Percentiles rank a stretch among this genome's conserved stretches.
Conservation (phyloP, 2,888 invertebrate species). For the Lasiommata megera region DNA sequence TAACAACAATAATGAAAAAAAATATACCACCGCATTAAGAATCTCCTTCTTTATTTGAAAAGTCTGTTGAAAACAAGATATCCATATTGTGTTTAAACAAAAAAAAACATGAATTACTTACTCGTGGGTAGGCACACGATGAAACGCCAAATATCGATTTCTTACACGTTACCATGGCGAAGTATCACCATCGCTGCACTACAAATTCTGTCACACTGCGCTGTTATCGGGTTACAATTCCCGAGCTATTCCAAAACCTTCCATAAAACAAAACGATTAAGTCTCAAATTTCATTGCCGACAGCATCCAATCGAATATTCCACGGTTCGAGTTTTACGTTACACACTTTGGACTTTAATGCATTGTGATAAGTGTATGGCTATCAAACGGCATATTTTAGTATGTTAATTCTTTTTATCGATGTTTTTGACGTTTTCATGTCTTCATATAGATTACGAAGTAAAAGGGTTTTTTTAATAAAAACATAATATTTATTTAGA, state of each 20-base stretch:
- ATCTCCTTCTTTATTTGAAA: too few relatives aligned
- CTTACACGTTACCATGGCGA: constrained; percentile 2
- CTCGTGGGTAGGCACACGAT: too few relatives aligned
- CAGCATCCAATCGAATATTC: constrained; percentile 4
- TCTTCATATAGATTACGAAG: constrained; percentile 34
- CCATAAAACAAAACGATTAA: constrained; percentile 16
- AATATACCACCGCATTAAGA: too few relatives aligned
- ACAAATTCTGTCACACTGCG: not conserved
- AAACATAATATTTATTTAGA: too few relatives aligned
- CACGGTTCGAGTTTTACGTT: not conserved
- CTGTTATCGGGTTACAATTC: not conserved
- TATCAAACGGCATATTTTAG: constrained; percentile 33
- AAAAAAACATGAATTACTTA: too few relatives aligned
- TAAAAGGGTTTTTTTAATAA: constrained; percentile 9
- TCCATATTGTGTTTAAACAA: too few relatives aligned
- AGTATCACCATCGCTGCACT: not conserved
- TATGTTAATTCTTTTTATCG: constrained; percentile 37
- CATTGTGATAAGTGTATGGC: constrained; percentile 15
- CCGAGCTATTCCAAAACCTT: not conserved
- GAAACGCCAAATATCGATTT: not conserved
- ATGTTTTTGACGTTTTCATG: constrained; percentile 37
- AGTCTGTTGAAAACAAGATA: too few relatives aligned
- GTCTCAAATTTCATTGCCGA: constrained; percentile 19
- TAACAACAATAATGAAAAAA: too few relatives aligned
- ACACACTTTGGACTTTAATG: constrained; percentile 26